These are phyloP conservation scores for Ardeotis arabs DNA, from an alignment of 2,113 vertebrate species.

Conservation along the genomic window DNA sequence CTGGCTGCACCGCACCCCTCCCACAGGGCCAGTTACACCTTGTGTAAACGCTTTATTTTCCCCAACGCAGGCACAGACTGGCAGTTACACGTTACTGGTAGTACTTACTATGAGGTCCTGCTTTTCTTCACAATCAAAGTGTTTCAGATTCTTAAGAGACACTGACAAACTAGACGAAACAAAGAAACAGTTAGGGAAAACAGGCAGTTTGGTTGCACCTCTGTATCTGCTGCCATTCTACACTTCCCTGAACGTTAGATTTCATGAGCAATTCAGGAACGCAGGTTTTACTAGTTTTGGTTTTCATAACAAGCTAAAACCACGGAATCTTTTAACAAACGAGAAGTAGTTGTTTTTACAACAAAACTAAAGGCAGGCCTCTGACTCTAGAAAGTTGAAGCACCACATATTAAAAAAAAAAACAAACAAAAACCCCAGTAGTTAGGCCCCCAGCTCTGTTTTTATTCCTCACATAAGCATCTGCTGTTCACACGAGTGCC, in stretches of 20 bases:
- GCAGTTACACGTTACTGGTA: rapidly evolving
- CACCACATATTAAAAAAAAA: neutral
- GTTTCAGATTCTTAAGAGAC: slow-evolving; percentile 83
- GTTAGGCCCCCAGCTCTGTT: neutral
- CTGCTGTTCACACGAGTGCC: neutral
- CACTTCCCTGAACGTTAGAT: neutral
- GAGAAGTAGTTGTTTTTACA: neutral
- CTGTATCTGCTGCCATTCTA: neutral
- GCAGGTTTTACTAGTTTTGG: neutral
- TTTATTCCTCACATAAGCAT: rapidly evolving
- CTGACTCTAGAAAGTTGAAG: neutral
- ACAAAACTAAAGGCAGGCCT: neutral
- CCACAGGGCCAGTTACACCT: rapidly evolving
- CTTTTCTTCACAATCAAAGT: slow-evolving; percentile 88
- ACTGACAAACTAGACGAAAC: slow-evolving; percentile 77
- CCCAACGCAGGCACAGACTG: rapidly evolving
- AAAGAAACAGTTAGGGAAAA: neutral
- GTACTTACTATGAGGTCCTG: slow-evolving; percentile 82
- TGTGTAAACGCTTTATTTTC: rapidly evolving
- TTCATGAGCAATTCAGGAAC: neutral
- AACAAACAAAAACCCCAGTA: neutral
- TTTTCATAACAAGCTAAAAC: neutral
- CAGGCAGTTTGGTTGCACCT: neutral
- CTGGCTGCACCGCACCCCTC: too few relatives aligned
- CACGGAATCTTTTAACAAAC: neutral